Evolutionary conservation across 2,113 vertebrate genomes (phyloP), one percentile per base, ranked within the genome.

Genomic region (Limanda limanda): DNA sequence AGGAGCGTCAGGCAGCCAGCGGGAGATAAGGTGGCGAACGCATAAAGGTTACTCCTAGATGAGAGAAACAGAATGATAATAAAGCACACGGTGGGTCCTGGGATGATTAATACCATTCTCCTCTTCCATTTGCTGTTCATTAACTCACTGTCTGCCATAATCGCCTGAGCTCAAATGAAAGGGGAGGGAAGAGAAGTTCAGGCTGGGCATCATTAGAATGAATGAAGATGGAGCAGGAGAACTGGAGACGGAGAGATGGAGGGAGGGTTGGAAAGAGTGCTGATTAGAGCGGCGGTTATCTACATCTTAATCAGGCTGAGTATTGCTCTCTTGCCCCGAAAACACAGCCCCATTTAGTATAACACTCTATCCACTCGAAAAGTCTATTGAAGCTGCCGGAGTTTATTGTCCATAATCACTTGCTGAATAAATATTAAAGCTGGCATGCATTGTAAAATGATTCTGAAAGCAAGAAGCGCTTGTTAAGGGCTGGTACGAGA

Each of bases 91-190:
- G 87, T 63, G 72, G 87, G 83, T 84, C 51, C 64, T 21, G 90
- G 94, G 89, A 95, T 97, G 94, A 97, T 96, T 96, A 96, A 96
- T 95, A 92, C 67, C 91, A 91, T 92, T 94, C 95, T 95, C 93
- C 86, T 94, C 93, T 95, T 80, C 92, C 92, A 93, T 96, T 96
- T 96, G 91, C 93, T 95, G 93, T 95, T 96, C 94, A 96, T 97
- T 97, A 96, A 96, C 95, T 97, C 95, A 96, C 94, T 95, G 94
- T 95, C 95, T 95, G 92, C 91, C 92, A 79, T 95, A 95, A 95
- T 95, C 94, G 94, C 94, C 91, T 77, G 86, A 80, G 94, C 92
- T 93, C 91, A 95, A 95, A 96, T 96, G 94, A 95, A 96, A 95
- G 93, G 71, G 74, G 87, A 91, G 95, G 93, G 93, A 92, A 86